These are phyloP conservation scores for Phrynocephalus forsythii DNA, from an alignment of 2,797 vertebrate species.

Conservation along the genomic window DNA sequence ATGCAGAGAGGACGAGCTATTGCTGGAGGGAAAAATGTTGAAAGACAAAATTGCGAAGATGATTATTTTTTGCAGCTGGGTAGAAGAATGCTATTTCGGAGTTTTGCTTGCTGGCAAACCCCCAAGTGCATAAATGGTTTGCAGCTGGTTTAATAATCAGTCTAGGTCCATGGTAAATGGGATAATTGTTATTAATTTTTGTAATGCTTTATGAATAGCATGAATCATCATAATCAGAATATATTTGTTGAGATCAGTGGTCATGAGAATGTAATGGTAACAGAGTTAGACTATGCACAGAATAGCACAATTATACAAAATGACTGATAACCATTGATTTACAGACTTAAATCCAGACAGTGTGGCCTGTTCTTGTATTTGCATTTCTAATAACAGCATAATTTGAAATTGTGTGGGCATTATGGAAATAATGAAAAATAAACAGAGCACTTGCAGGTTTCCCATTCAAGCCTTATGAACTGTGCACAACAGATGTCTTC, in stretches of 20 bases:
- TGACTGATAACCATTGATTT: background rate
- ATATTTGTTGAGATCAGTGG: conserved; percentile 4
- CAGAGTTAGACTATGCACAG: conserved; percentile 6
- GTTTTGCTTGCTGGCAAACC: background rate
- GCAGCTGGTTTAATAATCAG: conserved; percentile 21
- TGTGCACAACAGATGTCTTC: background rate
- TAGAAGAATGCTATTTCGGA: conserved; percentile 19
- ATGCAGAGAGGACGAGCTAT: background rate
- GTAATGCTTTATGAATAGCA: background rate
- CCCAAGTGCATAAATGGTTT: conserved; percentile 22
- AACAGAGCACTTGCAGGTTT: background rate
- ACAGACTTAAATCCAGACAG: conserved; percentile 15
- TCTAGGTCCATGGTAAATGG: conserved; percentile 5
- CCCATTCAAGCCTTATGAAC: background rate
- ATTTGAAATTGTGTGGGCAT: conserved; percentile 14
- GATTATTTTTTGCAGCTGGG: conserved; percentile 24
- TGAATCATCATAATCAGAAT: conserved; percentile 17
- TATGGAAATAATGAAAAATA: conserved; percentile 15
- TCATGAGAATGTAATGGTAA: background rate
- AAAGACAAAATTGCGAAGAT: conserved; percentile 19
- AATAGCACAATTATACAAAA: background rate
- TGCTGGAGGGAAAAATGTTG: background rate
- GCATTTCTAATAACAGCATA: conserved; percentile 4
- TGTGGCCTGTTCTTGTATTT: conserved; percentile 24
- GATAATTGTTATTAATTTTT: conserved; percentile 48